Percentiles rank a stretch among this genome's conserved stretches.
Evolutionary conservation across 2,888 invertebrate species (phyloP).

Genomic region (Drosophila putrida): DNA sequence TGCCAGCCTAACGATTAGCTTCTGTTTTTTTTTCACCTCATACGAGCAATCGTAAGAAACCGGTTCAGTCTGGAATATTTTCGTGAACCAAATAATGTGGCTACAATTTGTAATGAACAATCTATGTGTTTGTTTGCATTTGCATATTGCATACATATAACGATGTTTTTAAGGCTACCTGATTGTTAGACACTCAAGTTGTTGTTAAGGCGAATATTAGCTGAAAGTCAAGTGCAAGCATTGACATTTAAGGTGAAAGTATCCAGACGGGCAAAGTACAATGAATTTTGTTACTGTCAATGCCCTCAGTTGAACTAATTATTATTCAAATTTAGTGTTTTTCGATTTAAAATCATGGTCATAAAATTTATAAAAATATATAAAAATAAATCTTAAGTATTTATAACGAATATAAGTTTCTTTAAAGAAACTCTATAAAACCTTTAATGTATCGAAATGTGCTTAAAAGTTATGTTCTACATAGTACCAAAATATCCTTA

Average conservation of each 20-base stretch:
- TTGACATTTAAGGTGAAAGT: conserved; percentile 57
- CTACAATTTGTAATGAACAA: conserved; percentile 31
- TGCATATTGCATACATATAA: conserved; percentile 55
- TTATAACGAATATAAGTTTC: too few species aligned
- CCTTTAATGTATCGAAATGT: too few species aligned
- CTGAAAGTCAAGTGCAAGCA: conserved; percentile 32
- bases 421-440: too few species aligned
- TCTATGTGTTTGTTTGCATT: conserved; percentile 50
- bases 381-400: too few species aligned
- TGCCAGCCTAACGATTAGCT: not conserved
- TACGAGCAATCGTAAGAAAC: not conserved
- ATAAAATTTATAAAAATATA: too few species aligned
- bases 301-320: conserved; percentile 16
- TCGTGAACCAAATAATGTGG: not conserved
- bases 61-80: conserved; percentile 15
- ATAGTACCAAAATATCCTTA: too few species aligned
- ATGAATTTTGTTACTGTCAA: conserved; percentile 19
- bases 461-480: too few species aligned
- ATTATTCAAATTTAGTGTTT: not conserved
- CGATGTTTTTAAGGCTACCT: conserved; percentile 17
- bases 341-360: not conserved
- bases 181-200: conserved; percentile 3
- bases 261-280: conserved; percentile 60
- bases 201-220: conserved; percentile 6
- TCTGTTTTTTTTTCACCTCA: not conserved